Percentiles rank a stretch among this genome's conserved stretches.
These are phyloP conservation scores for Glossophaga mutica DNA, from an alignment of 2,797 vertebrate genomes.

Conservation along the genomic window DNA sequence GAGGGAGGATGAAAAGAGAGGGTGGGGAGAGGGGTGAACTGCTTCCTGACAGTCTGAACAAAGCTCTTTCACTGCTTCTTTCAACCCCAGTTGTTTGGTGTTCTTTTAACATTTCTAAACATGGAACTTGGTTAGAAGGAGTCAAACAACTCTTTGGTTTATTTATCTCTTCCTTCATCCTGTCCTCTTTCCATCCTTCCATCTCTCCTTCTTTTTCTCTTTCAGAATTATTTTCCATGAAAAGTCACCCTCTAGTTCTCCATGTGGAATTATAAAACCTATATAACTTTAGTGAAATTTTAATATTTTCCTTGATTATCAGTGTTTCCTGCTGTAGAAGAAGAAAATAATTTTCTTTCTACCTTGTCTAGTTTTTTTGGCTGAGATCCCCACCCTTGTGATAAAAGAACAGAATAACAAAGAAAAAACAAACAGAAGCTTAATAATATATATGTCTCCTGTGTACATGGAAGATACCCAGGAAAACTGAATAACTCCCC, in stretches of 20 bases:
- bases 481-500: background rate
- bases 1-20: background rate
- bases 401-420: background rate
- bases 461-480: background rate
- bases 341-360: background rate
- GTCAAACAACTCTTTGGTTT: background rate
- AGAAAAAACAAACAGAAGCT: background rate
- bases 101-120: background rate
- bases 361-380: background rate
- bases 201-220: background rate
- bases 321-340: background rate
- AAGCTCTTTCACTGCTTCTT: background rate
- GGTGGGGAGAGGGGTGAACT: background rate
- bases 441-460: background rate
- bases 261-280: background rate
- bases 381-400: background rate
- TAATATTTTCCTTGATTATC: constrained; percentile 63
- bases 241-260: background rate
- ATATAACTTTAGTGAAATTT: constrained; percentile 24
- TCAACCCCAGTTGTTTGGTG: background rate
- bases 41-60: background rate
- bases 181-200: background rate
- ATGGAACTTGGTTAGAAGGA: background rate
- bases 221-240: background rate
- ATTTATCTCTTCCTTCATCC: background rate